A percentile compares a stretch with the other conserved stretches of the same genome.
phyloP scores from a whole-genome alignment of 30 jellyfish, hydroid and myxozoan genomes.

The Clytia hemisphaerica region DNA sequence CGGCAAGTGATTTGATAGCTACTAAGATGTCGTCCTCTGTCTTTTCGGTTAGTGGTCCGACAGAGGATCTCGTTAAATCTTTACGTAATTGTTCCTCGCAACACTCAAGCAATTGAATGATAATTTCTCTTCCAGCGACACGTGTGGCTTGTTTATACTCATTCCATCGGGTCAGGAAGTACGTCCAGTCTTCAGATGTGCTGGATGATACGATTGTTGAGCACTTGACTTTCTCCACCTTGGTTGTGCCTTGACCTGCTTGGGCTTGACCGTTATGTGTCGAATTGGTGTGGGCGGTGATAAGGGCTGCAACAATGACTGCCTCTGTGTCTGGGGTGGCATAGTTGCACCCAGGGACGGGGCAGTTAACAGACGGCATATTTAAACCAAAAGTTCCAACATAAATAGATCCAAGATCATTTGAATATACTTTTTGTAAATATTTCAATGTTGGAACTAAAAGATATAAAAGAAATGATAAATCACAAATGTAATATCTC shows the following conservation, averaged over 20 bases:
- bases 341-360: slow-evolving; percentile 24
- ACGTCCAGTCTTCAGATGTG: slow-evolving; percentile 46
- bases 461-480: too few species aligned
- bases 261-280: neutral
- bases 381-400: neutral
- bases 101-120: slow-evolving; percentile 33
- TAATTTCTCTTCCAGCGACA: slow-evolving; percentile 13
- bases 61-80: slow-evolving; percentile 35
- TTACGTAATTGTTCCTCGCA: slow-evolving; percentile 33
- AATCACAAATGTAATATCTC: too few species aligned
- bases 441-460: too few species aligned
- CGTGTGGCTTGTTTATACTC: slow-evolving; percentile 32
- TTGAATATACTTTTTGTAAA: neutral
- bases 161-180: slow-evolving; percentile 36
- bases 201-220: slow-evolving; percentile 31
- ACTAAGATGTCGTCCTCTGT: slow-evolving; percentile 12
- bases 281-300: neutral
- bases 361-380: slow-evolving; percentile 14
- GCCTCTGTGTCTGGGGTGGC: slow-evolving; percentile 75
- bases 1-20: slow-evolving; percentile 25
- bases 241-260: slow-evolving; percentile 23
- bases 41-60: slow-evolving; percentile 26
- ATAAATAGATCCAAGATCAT: neutral
- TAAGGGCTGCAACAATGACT: slow-evolving; percentile 13
- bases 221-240: slow-evolving; percentile 28